Base-by-base conservation (phyloP, 1,140 invertebrate species). In the Orchestia grillus region DNA sequence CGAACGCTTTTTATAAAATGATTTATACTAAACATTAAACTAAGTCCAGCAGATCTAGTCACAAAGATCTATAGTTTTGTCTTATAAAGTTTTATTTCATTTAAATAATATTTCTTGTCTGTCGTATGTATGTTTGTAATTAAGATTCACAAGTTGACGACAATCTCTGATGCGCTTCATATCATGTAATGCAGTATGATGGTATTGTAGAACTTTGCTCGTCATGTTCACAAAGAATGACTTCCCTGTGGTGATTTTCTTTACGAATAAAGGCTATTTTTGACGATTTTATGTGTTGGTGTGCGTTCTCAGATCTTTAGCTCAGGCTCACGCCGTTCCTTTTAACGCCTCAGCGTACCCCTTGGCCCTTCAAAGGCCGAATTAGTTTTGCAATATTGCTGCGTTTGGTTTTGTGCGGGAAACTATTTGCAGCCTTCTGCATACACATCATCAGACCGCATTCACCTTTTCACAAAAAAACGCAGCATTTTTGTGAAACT, bases 211-310 rank as follows among this genome's bases (percentile, higher is more conserved):
- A 28, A 77, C 62, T 77, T 77, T 77, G 62, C 62, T 77, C 62
- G 62, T 28, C 62, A 23, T 77, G 62, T 77, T 77, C 36, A 19
- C 11, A 77, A 77, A 36, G 62, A 77, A 36, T 77, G 62, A 77
- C 62, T 77, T 77, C 36, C 1, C 62, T 77, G 62, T 77, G 11
- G 36, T 77, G 62, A 77, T 77, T 23, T 77, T 77, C 62, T 77
- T 77, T 77, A 77, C 62, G 62, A 77, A 77, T 77, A 77, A 77
- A 77, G 62, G 36, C 62, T 77, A 77, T 77, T 77, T 77, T 94
- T 94, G 91, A 47, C 53, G 53, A 45, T 23, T n/a, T 15, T 45
- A 47, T 94, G 53, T 47, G 53, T 94, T 94, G 36, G 44, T 45
- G 53, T 45, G 1, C 90, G 19, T 19, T 44, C 6, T 91, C 6